These are phyloP conservation scores for Pangasius djambal DNA, from an alignment of 2,797 vertebrate species.

Conservation along the genomic window DNA sequence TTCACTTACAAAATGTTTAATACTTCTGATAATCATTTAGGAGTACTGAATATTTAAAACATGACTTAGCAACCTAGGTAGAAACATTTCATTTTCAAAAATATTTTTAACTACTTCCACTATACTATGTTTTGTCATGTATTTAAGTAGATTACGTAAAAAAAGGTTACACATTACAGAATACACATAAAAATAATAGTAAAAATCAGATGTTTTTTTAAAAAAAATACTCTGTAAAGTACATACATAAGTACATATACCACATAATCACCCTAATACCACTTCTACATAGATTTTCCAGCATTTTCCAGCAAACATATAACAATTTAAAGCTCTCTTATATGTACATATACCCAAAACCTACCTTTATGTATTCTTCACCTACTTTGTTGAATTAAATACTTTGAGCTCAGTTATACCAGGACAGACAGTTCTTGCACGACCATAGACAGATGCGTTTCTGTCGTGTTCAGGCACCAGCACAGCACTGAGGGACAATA, in stretches of 20 bases:
- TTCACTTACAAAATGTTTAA: background rate
- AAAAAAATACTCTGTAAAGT: background rate
- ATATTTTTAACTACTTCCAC: background rate
- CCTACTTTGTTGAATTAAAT: constrained; percentile 65
- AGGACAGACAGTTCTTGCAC: constrained; percentile 58
- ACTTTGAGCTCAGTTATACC: constrained; percentile 69
- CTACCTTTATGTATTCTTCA: constrained; percentile 68
- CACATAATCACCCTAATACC: background rate
- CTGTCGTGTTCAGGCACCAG: constrained; percentile 72
- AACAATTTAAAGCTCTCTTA: background rate
- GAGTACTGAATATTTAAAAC: no score
- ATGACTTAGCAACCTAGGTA: background rate
- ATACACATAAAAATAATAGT: background rate
- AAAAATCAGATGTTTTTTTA: background rate
- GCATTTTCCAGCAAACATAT: background rate
- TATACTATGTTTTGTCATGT: background rate
- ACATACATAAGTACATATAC: background rate
- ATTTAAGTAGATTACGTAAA: background rate
- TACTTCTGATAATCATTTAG: background rate
- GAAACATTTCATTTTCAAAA: background rate
- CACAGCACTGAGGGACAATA: constrained; percentile 71
- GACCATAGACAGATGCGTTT: constrained; percentile 73
- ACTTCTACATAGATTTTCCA: background rate
- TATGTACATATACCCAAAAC: constrained; percentile 34
- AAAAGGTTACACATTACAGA: background rate